Evolutionary conservation across 2,113 vertebrate species (phyloP), one percentile per base, ranked within the genome.

Genomic region (Nyctibius bracteatus): DNA sequence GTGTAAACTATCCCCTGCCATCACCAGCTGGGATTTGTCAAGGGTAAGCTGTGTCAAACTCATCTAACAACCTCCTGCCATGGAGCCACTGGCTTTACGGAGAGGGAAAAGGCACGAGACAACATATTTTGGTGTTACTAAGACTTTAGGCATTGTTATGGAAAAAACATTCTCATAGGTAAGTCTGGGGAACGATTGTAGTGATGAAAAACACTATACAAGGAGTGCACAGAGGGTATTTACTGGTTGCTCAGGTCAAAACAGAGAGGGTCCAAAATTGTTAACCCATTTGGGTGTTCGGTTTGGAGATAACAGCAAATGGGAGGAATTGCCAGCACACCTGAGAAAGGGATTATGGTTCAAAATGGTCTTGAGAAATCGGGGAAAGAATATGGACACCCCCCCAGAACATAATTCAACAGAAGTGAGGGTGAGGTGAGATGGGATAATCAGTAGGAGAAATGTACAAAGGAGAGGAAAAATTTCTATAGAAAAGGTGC

Each of bases 21-120:
- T n/a, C 39, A 55, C 31, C 12, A 47, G 1, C 44, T 14, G 46
- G 31, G 46, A 22, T 72, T 37, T 78, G 28, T 39, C 0, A 2
- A 66, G 47, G 23, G 24, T 61, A 9, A 61, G 51, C 41, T 44
- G 25, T 11, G 16, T 49, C 41, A 72, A 47, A 81, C 30, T 46
- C 68, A 75, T 27, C 39, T n/a, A 59, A 25, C 23, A 15, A 41
- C 27, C 41, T 49, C 33, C 59, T 31, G 20, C 1, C 6, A 52
- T 28, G 27, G 22, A 66, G 27, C 27, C 46, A 49, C 58, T 0
- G 1, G 27, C 46, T 86, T 49, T 55, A 24, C 0, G 2, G n/a
- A 43, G 52, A 39, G 35, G 22, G 14, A 46, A 58, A 63, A 86
- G 24, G 33, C 62, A 81, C 49, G 46, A 87, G 41, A 39, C 35